phyloP scores from a whole-genome alignment of 2,888 invertebrate genomes.

The Lissocephala sabroskyi region DNA sequence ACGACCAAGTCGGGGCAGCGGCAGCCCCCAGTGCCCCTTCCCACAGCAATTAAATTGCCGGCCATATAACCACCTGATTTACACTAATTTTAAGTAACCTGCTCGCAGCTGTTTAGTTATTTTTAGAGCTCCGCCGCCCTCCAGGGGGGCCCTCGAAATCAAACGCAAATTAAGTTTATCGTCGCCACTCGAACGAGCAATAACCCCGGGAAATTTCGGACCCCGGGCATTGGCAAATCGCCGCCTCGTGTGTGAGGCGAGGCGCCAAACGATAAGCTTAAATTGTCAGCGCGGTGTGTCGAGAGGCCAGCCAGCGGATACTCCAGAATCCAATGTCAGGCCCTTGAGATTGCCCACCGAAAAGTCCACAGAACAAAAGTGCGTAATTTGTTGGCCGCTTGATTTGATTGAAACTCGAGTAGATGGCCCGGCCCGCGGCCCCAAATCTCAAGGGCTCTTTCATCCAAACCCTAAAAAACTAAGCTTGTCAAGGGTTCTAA shows the following conservation, averaged over 20 bases:
- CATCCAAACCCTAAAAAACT: no score
- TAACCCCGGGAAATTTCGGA: constrained; percentile 19
- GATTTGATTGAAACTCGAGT: no score
- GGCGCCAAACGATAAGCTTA: constrained; percentile 1
- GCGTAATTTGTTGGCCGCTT: neutral
- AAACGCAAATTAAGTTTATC: neutral
- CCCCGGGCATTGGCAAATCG: neutral
- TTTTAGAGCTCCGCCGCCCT: neutral
- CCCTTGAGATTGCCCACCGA: neutral
- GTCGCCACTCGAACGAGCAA: constrained; percentile 22
- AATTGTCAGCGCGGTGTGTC: no score
- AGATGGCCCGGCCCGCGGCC: no score
- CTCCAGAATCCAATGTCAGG: constrained; percentile 30
- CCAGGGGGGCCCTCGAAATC: neutral
- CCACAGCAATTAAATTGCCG: constrained; percentile 41
- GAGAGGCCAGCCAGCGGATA: neutral
- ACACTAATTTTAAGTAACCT: no score
- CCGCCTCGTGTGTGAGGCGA: constrained; percentile 7
- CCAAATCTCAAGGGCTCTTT: no score
- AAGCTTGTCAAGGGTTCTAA: no score
- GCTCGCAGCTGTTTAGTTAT: no score
- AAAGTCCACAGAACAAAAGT: neutral
- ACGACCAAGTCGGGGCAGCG: constrained; percentile 39
- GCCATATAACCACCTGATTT: no score
- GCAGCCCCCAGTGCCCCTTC: no score